Conservation (phyloP, 2,797 vertebrate species). For the Neomorphus geoffroyi region DNA sequence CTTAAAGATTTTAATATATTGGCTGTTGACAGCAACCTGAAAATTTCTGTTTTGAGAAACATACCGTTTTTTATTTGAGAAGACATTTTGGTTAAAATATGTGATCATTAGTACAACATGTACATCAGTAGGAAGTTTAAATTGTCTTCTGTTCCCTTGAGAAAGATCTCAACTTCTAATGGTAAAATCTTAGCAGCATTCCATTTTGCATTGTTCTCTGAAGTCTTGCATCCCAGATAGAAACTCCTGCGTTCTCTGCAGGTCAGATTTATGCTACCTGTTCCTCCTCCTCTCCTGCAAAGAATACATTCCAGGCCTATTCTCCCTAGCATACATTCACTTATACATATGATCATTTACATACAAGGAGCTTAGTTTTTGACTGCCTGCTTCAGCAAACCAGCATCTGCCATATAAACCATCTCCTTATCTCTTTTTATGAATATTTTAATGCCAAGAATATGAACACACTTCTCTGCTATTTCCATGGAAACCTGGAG, state of each 20-base stretch:
- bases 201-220: not conserved
- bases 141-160: not conserved
- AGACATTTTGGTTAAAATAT: not conserved
- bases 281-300: not conserved
- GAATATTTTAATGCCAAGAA: constrained; percentile 72
- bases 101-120: not conserved
- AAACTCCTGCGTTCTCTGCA: not conserved
- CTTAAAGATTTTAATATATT: not conserved
- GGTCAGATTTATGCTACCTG: not conserved
- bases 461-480: constrained; percentile 34
- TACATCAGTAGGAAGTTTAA: not conserved
- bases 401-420: constrained; percentile 59
- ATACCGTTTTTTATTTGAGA: not conserved
- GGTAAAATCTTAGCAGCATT: not conserved
- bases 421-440: constrained; percentile 52
- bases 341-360: not conserved
- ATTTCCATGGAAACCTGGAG: constrained; percentile 74
- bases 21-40: not conserved
- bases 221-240: no score
- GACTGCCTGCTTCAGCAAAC: constrained; percentile 43
- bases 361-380: not conserved
- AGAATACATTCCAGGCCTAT: not conserved
- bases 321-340: not conserved
- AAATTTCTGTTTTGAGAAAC: not conserved
- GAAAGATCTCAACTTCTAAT: not conserved